Evolutionary conservation across 2,797 vertebrate species (phyloP).

Genomic region (Myotis pilosus): DNA sequence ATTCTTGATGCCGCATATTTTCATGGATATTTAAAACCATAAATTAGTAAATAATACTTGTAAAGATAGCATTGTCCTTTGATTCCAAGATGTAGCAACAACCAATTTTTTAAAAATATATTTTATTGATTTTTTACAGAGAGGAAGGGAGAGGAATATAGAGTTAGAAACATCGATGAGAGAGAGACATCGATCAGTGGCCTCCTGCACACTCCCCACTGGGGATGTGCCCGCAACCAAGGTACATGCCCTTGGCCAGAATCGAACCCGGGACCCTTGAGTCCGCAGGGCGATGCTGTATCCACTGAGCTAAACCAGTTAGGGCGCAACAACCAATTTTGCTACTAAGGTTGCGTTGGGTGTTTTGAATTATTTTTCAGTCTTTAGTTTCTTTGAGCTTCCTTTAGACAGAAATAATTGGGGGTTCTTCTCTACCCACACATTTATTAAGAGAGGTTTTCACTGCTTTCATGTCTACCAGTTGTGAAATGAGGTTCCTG

Average conservation of each 20-base stretch:
- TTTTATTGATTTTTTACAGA: too few species aligned
- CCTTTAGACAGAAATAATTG: constrained; percentile 8
- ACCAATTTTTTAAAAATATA: not conserved
- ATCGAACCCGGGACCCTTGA: too few species aligned
- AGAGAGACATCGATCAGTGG: too few species aligned
- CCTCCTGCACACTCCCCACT: too few species aligned
- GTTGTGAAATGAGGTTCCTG: not conserved
- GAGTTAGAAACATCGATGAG: too few species aligned
- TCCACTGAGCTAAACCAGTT: too few species aligned
- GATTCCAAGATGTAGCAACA: not conserved
- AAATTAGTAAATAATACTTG: not conserved
- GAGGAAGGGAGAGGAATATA: too few species aligned
- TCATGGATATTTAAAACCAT: not conserved
- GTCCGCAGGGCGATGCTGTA: too few species aligned
- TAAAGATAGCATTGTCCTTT: not conserved
- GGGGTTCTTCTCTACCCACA: not conserved
- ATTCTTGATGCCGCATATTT: not conserved
- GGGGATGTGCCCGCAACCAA: too few species aligned
- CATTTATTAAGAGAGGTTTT: constrained; percentile 11
- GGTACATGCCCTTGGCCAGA: too few species aligned
- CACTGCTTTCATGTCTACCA: not conserved
- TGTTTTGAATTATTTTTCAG: constrained; percentile 41
- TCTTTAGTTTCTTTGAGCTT: constrained; percentile 30
- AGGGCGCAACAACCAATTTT: not conserved
- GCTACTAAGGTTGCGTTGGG: not conserved